phyloP scores from a whole-genome alignment of 2,113 vertebrate species.

The Scomber japonicus region DNA sequence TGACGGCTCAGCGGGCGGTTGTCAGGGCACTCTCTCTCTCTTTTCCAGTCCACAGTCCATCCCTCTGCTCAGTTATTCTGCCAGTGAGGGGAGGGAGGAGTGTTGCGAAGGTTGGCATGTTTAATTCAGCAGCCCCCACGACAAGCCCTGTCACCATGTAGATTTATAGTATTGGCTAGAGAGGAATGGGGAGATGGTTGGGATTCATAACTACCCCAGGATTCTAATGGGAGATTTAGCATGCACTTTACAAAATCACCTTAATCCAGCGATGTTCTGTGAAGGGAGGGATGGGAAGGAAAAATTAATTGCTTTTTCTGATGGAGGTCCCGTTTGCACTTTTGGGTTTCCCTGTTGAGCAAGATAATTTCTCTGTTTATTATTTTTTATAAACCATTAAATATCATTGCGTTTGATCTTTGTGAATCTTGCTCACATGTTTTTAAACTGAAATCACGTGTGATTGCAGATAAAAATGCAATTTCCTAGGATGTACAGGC shows the following conservation, averaged over 20 bases:
- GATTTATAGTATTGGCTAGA: slow-evolving; percentile 66
- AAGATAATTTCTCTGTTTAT: background rate
- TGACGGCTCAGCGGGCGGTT: slow-evolving; percentile 23
- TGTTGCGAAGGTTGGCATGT: slow-evolving; percentile 59
- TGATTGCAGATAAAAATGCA: slow-evolving; percentile 25
- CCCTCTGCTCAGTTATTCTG: slow-evolving; percentile 55
- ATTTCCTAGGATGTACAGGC: background rate
- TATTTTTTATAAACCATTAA: slow-evolving; percentile 10
- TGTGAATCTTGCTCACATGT: background rate
- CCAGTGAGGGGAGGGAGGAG: slow-evolving; percentile 32
- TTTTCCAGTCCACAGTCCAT: slow-evolving; percentile 24
- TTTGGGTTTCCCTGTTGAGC: slow-evolving; percentile 30
- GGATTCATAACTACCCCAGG: slow-evolving; percentile 66
- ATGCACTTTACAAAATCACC: slow-evolving; percentile 66
- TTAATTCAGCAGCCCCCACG: slow-evolving; percentile 73
- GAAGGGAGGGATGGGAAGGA: slow-evolving; percentile 27
- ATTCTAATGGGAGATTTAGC: slow-evolving; percentile 66
- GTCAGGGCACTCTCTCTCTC: slow-evolving; percentile 29
- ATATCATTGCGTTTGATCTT: slow-evolving; percentile 2
- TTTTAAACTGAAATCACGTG: slow-evolving; percentile 14
- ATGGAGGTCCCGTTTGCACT: background rate
- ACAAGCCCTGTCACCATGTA: slow-evolving; percentile 52
- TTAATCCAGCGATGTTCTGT: slow-evolving; percentile 57
- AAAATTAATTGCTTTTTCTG: slow-evolving; percentile 54
- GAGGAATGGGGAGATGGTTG: slow-evolving; percentile 55